These are phyloP conservation scores for Sebastes minor DNA, from an alignment of 2,797 vertebrate species.

Conservation along the genomic window DNA sequence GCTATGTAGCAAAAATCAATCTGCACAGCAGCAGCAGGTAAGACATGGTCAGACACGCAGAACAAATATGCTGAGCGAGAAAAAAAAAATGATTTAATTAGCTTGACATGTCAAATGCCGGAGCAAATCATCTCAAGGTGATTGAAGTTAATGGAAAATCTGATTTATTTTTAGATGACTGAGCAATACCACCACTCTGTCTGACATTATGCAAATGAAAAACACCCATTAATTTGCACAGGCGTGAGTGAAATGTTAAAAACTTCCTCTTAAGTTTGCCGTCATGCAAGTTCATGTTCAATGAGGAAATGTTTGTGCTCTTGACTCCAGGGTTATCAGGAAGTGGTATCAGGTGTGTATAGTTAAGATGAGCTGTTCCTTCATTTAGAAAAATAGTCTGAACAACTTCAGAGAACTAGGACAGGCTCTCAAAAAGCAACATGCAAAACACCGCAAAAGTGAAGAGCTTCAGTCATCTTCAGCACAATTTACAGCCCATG, in stretches of 20 bases:
- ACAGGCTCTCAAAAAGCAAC: neutral
- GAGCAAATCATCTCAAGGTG: conserved; percentile 28
- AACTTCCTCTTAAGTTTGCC: neutral
- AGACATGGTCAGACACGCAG: conserved; percentile 41
- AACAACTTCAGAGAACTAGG: neutral
- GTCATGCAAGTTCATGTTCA: neutral
- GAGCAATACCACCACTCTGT: neutral
- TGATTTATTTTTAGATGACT: conserved; percentile 28
- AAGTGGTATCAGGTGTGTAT: neutral
- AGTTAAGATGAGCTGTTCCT: neutral
- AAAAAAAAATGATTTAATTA: conserved; percentile 30
- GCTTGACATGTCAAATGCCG: conserved; percentile 25
- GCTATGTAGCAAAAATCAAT: conserved; percentile 20
- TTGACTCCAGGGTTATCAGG: neutral
- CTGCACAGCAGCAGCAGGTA: conserved; percentile 10
- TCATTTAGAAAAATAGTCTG: neutral
- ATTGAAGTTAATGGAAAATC: conserved; percentile 7
- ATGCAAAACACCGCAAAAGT: neutral
- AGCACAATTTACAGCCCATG: neutral
- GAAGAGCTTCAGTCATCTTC: neutral
- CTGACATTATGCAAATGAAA: conserved; percentile 28
- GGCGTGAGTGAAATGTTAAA: neutral
- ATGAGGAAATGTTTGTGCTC: neutral
- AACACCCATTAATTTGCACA: neutral
- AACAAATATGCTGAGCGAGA: conserved; percentile 37